Conservation (phyloP, 1,140 invertebrate species). For the Brachionus rubens region DNA sequence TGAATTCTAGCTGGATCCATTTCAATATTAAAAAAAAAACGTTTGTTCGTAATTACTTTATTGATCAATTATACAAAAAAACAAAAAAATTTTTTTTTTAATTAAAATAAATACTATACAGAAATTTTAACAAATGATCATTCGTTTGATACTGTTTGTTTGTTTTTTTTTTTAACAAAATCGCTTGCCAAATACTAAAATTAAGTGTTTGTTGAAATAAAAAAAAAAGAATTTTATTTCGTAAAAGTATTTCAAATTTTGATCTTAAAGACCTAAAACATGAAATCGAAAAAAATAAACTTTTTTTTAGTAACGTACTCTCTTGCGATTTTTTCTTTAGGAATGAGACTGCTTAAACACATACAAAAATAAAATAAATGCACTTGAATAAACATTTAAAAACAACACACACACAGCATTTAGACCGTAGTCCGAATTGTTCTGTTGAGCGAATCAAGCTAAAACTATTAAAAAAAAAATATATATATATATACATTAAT, state of each 20-base stretch:
- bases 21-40: too few relatives aligned
- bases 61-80: too few relatives aligned
- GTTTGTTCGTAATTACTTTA: too few relatives aligned
- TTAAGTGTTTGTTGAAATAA: neutral
- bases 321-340: neutral
- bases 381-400: constrained; percentile 2
- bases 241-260: constrained; percentile 10
- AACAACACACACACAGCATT: neutral
- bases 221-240: neutral
- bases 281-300: neutral
- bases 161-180: too few relatives aligned
- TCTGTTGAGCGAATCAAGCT: neutral
- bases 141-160: too few relatives aligned
- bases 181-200: neutral
- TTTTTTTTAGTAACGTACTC: neutral
- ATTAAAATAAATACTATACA: too few relatives aligned
- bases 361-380: neutral
- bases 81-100: too few relatives aligned
- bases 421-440: neutral
- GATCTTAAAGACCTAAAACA: constrained; percentile 25
- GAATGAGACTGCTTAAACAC: neutral
- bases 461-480: neutral
- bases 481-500: neutral
- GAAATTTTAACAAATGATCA: too few relatives aligned
- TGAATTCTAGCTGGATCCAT: too few relatives aligned